Conservation (phyloP, 2,113 vertebrate genomes). For the Glaucidium brasilianum region DNA sequence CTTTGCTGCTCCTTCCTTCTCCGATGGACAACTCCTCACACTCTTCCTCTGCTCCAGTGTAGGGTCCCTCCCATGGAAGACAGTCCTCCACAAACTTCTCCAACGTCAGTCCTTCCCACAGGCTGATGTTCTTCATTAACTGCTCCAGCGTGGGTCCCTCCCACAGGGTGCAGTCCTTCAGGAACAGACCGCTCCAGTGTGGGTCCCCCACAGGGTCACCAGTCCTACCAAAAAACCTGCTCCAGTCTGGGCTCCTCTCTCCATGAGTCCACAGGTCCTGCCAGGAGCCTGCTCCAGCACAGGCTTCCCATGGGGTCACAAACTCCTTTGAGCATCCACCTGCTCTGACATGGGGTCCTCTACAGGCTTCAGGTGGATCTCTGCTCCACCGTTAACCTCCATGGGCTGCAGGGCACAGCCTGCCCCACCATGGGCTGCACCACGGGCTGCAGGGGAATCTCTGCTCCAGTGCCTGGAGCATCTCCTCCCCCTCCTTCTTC, state of each 20-base stretch:
- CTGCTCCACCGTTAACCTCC: not conserved
- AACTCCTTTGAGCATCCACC: too few relatives aligned
- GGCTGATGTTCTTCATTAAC: not conserved
- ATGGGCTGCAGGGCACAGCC: not conserved
- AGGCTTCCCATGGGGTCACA: not conserved
- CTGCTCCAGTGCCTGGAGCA: not conserved
- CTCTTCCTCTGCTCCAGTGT: not conserved
- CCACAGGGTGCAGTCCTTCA: not conserved
- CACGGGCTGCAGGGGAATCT: too few relatives aligned
- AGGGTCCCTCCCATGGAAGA: not conserved
- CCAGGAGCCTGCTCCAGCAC: not conserved
- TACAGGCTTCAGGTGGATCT: fast-evolving
- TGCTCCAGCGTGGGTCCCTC: not conserved
- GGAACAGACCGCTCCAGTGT: not conserved
- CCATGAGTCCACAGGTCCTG: too few relatives aligned
- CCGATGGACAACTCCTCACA: not conserved
- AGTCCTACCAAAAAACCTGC: too few relatives aligned
- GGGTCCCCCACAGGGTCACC: too few relatives aligned
- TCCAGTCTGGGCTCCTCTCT: too few relatives aligned
- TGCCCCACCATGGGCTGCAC: not conserved
- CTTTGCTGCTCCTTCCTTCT: too few relatives aligned
- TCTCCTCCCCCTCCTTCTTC: not conserved
- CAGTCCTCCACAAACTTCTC: not conserved
- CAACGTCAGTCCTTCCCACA: not conserved
- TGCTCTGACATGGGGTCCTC: not conserved